Evolutionary conservation across 2,888 invertebrate genomes (phyloP), one percentile per base, ranked within the genome.

Genomic region (Fragum whitleyi): DNA sequence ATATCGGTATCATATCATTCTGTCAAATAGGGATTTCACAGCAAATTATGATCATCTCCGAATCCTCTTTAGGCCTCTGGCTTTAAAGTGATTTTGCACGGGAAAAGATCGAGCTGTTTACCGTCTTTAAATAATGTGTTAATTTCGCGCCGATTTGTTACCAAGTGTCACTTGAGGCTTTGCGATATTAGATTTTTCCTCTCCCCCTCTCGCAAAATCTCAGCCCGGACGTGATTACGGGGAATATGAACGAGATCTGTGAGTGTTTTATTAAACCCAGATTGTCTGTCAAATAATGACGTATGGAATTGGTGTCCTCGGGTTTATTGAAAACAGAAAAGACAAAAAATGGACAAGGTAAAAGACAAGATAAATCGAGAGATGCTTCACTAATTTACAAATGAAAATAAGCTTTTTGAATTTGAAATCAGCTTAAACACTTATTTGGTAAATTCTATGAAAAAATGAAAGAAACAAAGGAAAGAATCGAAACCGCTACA

Each of bases 91-190:
- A 9, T 6, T 36, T 36, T 36, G 32, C 32, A 36, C 32, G 32
- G 42, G 65, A 57, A 57, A 79, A 71, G 71, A 51, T 62, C 69
- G 55, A 53, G 69, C 62, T 42, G 73, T 73, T 80, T 73, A 62
- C 71, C 36, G 59, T 65, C 65, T 71, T 74, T 74, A 77, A 81
- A 77, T 81, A 81, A 77, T 71, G 81, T 69, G 74, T 77, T 81
- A 77, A 81, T 81, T 74, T 74, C 59, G 47, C 65, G 32, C 26
- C 73, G 23, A 81, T 77, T 81, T 77, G 81, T 81, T 74, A 74
- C 65, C 65, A 26, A 23, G 39, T 73, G 77, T 77, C 74, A 77
- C 53, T 55, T 51, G 16, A 62, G 21, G 51, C 70, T 65, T 47
- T 29, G 51, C 47, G 62, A 70, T 81, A 81, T 81, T 81, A 81